These are phyloP conservation scores for Diabrotica balteata DNA, from an alignment of 2,888 invertebrate species.

Conservation along the genomic window DNA sequence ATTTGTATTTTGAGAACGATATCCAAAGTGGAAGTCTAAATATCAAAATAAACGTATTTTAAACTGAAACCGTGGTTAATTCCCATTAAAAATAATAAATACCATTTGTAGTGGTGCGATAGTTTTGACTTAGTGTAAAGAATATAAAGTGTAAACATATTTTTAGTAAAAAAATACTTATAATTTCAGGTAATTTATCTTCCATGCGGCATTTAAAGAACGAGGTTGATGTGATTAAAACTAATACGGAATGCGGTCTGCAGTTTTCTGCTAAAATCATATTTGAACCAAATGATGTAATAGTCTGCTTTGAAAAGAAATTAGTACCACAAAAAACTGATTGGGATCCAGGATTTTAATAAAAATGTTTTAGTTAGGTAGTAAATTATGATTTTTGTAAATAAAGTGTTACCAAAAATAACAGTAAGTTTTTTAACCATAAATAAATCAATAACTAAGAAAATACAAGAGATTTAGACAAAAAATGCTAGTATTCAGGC, in stretches of 20 bases:
- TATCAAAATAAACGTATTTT: no score
- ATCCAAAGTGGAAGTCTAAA: no score
- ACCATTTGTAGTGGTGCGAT: no score
- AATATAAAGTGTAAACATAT: no score
- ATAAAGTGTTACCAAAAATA: not conserved
- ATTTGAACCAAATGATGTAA: slow-evolving; percentile 77
- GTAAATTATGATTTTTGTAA: not conserved
- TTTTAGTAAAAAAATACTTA: not conserved
- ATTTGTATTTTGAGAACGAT: no score
- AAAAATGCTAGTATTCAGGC: no score
- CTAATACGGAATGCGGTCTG: slow-evolving; percentile 89
- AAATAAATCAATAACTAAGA: no score
- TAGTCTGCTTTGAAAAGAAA: slow-evolving; percentile 78
- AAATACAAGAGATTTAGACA: no score
- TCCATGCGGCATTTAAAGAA: slow-evolving; percentile 91
- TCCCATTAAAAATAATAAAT: no score
- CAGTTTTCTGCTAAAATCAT: slow-evolving; percentile 72
- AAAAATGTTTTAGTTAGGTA: not conserved
- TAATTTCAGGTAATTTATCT: slow-evolving; percentile 68
- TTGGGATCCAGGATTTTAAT: slow-evolving; percentile 89
- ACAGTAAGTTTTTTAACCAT: no score
- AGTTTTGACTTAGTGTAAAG: no score
- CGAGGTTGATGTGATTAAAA: slow-evolving; percentile 83
- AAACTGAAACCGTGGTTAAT: no score
- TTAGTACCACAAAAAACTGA: slow-evolving; percentile 70